Evolutionary conservation across 2,888 invertebrate species (phyloP), one percentile per base, ranked within the genome.

Genomic region (Eupithecia exiguata): DNA sequence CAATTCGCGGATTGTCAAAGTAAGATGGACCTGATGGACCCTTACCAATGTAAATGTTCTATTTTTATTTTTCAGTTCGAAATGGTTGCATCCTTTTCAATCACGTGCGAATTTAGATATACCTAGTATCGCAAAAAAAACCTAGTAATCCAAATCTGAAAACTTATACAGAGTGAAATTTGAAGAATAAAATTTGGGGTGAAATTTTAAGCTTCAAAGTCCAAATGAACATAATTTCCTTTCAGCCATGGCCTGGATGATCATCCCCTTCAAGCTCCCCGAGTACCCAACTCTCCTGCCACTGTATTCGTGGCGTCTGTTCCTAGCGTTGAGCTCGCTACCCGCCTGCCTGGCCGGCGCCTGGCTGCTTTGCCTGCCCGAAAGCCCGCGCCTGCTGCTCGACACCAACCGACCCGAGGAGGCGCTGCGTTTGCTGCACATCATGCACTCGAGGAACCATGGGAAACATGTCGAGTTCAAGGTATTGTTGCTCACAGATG

Each of bases 271-370:
- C 79, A 91, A 92, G 75, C 74, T 87, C 12, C 62, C 63, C 7
- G 82, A 84, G 69, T 83, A 88, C 66, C 78, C 86, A 0, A 89
- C 91, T 0, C 69, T 90, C 12, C 78, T 96, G 49, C 91, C 93
- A 0, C 95, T 96, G 74, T 95, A 96, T 84, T 96, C 97, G n/a
- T 97, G 97, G 97, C 91, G 97, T 53, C 86, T 97, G 36, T 96
- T 96, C 84, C 88, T 97, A 16, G 95, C 96, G 0, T 81, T 96
- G n/a, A 94, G 96, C 73, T 95, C 96, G 14, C 74, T 97, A 0
- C 97, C 97, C 1, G 96, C 96, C 58, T 89, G 97, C 30, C 78
- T 96, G 0, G 95, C 96, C 1, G 96, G 96, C 0, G 77, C 95
- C 3, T 94, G 96, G 91, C 88, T 96, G 53, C 87, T 95, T 36